Evolutionary conservation across 1,140 invertebrate genomes (phyloP), one percentile per base, ranked within the genome.

Genomic region (Aethina tumida): DNA sequence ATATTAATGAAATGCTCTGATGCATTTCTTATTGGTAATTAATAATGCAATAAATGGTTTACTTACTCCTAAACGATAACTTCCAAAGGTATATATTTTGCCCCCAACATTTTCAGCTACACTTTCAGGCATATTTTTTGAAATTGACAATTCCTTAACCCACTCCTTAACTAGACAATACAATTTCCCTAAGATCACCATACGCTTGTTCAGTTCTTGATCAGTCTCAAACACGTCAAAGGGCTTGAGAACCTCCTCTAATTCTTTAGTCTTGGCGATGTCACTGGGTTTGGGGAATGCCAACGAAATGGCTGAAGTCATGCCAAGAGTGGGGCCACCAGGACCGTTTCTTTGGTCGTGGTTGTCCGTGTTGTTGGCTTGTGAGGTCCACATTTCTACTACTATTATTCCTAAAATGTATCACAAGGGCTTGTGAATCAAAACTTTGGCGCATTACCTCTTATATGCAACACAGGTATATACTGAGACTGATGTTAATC

Each of bases 81-180:
- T 99, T 29, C 97, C 97, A 71, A 99, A 99, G 16, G 97, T 99
- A 56, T 94, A 98, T 40, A 99, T 93, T 69, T 97, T 97, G 3
- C 97, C 97, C 29, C 95, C 94, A 45, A 96, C 79, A 56, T 79
- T 77, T 41, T 89, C 84, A 5, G 87, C 85, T 0, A 88, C 77
- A 54, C 75, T 81, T 45, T 75, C 71, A 4, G 91, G 90, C 79
- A 96, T 87, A 59, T 90, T 91, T 62, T 87, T 88, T 49, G 78
- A 70, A 31, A 92, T 66, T 45, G 88, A 92, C 8, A 92, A 73
- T 49, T 94, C 83, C 55, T 77, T 73, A 36, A 97, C 93, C 93
- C 93, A 98, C 56, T 85, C 74, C 55, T 89, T 83, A 1, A 95
- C 90, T 7, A 97, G 64, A 6, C 77, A 70, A 65, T 97, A 94